These are phyloP conservation scores for Triplophysa rosa DNA, from an alignment of 2,113 vertebrate species.

Conservation along the genomic window DNA sequence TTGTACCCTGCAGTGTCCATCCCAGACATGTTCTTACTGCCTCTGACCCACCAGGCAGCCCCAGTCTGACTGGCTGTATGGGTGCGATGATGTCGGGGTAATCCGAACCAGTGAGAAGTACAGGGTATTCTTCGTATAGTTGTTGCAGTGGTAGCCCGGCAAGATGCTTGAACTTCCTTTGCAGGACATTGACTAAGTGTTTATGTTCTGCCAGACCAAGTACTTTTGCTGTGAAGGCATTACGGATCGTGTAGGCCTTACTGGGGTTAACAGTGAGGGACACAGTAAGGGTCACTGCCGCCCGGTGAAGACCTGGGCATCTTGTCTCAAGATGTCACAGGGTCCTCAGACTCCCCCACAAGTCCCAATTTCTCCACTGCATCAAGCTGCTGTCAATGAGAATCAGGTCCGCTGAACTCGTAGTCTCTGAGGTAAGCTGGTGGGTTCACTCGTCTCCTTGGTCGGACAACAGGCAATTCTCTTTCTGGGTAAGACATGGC, in stretches of 20 bases:
- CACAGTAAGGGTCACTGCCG: not conserved
- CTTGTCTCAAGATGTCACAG: conserved; percentile 70
- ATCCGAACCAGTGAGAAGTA: not conserved
- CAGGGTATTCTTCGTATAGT: not conserved
- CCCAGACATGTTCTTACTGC: not conserved
- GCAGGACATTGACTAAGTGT: not conserved
- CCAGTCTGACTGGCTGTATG: not conserved
- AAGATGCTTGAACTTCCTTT: not conserved
- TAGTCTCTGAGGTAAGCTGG: too few species aligned
- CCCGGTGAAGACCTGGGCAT: not conserved
- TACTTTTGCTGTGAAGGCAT: not conserved
- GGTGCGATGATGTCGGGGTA: not conserved
- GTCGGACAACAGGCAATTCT: too few species aligned
- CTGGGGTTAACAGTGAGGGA: conserved; percentile 59
- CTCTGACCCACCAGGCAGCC: not conserved
- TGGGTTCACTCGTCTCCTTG: too few species aligned
- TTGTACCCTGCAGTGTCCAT: not conserved
- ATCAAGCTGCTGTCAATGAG: too few species aligned
- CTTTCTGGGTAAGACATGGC: too few species aligned
- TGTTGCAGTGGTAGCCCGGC: not conserved
- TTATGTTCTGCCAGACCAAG: not conserved
- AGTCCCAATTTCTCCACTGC: too few species aligned
- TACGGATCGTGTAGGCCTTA: conserved; percentile 60
- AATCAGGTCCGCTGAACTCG: too few species aligned
- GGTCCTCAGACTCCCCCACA: too few species aligned